Percentiles rank a stretch among this genome's conserved stretches.
phyloP scores from a whole-genome alignment of 2,113 vertebrate species.

The Xiphorhynchus elegans region DNA sequence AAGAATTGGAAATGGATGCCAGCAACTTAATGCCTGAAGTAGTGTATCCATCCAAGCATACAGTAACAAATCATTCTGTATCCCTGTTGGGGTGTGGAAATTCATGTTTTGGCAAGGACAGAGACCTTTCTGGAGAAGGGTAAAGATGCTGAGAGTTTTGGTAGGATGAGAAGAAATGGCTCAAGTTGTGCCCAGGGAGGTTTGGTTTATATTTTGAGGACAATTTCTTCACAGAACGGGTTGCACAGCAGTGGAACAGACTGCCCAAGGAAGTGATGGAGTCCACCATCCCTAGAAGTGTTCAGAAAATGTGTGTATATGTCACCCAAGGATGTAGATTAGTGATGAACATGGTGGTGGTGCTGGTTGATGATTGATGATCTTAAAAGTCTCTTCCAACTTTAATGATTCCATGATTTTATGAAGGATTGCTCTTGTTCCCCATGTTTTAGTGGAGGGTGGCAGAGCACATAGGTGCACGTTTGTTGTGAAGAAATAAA shows the following conservation, averaged over 20 bases:
- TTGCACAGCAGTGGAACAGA: not conserved
- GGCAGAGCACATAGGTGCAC: not conserved
- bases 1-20: not conserved
- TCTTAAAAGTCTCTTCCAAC: not conserved
- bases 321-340: not conserved
- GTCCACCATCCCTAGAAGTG: not conserved
- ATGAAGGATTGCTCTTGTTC: not conserved
- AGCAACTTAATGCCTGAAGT: not conserved
- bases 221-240: not conserved
- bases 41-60: not conserved
- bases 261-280: not conserved
- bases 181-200: fast-evolving
- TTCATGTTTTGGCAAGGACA: not conserved
- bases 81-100: not conserved
- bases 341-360: not conserved
- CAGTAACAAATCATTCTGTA: not conserved
- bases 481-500: not conserved
- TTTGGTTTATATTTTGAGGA: not conserved
- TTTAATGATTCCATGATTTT: not conserved
- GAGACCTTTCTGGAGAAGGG: not conserved
- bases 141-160: not conserved
- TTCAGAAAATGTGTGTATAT: not conserved
- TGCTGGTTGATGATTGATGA: not conserved
- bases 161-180: not conserved
- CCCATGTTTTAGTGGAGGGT: not conserved